phyloP scores from a whole-genome alignment of 2,797 vertebrate species.

The Scyliorhinus canicula region DNA sequence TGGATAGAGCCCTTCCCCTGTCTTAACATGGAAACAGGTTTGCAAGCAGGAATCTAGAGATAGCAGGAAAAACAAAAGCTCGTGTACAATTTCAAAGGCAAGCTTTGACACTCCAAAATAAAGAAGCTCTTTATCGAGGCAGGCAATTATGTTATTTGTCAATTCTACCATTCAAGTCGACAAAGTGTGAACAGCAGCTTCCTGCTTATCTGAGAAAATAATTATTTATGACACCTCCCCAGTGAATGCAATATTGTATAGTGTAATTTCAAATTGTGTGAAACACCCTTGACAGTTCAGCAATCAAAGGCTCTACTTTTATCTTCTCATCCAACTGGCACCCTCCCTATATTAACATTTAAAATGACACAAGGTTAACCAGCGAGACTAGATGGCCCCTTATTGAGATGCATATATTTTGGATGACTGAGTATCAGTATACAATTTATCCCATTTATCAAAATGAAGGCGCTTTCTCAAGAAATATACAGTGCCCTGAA shows the following conservation, averaged over 20 bases:
- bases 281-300: neutral
- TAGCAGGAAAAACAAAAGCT: neutral
- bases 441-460: neutral
- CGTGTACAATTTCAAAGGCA: neutral
- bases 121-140: neutral
- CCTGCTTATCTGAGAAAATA: neutral
- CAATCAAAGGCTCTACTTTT: neutral
- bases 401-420: neutral
- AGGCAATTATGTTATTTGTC: neutral
- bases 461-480: neutral
- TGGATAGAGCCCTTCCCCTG: neutral
- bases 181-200: neutral
- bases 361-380: neutral
- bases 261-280: neutral
- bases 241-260: neutral
- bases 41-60: neutral
- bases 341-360: neutral
- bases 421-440: neutral
- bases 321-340: neutral
- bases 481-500: neutral
- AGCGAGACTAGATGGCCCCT: neutral
- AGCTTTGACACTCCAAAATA: neutral
- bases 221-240: neutral
- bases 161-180: neutral
- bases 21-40: neutral